Conservation (phyloP, 2,888 invertebrate species). For the Euplagia quadripunctaria region DNA sequence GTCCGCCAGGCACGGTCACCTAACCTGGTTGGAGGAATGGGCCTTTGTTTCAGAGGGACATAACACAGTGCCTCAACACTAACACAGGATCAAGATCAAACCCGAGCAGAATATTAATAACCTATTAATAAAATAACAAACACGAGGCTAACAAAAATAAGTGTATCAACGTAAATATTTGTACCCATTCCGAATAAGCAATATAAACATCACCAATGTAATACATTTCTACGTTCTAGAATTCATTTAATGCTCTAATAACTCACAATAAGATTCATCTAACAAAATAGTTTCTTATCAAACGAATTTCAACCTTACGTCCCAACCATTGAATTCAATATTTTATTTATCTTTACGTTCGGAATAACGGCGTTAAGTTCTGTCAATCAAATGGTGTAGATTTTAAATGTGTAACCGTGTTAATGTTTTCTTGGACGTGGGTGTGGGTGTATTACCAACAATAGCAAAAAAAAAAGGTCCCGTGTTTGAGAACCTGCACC, state of each 20-base stretch:
- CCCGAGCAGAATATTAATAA: no score
- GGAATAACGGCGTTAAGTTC: background rate
- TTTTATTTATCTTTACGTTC: background rate
- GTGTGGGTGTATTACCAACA: background rate
- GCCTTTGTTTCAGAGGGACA: no score
- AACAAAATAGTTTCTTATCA: background rate
- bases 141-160: background rate
- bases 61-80: no score
- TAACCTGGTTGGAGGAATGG: no score
- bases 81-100: no score
- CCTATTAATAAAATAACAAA: no score
- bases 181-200: background rate
- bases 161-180: background rate
- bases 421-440: background rate
- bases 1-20: no score
- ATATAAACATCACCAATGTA: background rate
- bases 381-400: background rate
- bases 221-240: conserved; percentile 8
- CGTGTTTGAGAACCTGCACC: no score
- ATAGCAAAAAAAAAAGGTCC: no score
- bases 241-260: conserved; percentile 30
- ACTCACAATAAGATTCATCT: conserved; percentile 14
- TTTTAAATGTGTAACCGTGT: background rate
- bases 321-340: background rate
- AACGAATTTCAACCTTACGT: conserved; percentile 7